Evolutionary conservation across 2,113 vertebrate genomes (phyloP).

Genomic region (Paedocypris sp.): DNA sequence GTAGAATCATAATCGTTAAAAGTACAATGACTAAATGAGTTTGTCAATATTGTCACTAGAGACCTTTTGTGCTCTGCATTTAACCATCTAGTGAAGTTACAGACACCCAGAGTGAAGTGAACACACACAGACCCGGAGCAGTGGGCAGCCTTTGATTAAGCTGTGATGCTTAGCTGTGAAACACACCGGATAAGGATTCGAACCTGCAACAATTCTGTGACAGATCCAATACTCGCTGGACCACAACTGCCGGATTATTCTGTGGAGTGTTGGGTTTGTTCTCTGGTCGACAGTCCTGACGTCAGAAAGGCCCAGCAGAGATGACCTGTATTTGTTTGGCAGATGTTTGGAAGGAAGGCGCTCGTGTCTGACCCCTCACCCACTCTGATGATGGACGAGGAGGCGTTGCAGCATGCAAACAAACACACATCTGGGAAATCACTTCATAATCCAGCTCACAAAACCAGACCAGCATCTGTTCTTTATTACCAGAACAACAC

Average conservation of each 20-base stretch:
- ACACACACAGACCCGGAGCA: too few relatives aligned
- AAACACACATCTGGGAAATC: slow-evolving; percentile 20
- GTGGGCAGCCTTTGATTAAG: too few relatives aligned
- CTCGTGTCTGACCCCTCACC: slow-evolving; percentile 6
- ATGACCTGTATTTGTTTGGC: slow-evolving; percentile 19
- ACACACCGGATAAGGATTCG: too few relatives aligned
- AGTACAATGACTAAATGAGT: too few relatives aligned
- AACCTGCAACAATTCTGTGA: too few relatives aligned
- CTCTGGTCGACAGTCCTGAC: not conserved
- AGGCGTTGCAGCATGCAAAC: slow-evolving; percentile 13
- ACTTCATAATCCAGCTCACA: not conserved
- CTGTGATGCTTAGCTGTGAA: too few relatives aligned
- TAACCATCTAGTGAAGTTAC: too few relatives aligned
- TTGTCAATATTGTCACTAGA: too few relatives aligned
- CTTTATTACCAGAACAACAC: not conserved
- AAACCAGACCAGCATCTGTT: slow-evolving; percentile 15
- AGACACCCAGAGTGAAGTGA: too few relatives aligned
- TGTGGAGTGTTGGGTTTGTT: too few relatives aligned
- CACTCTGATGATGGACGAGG: not conserved
- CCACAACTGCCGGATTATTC: not conserved
- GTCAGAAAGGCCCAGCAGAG: not conserved
- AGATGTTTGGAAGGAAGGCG: slow-evolving; percentile 16
- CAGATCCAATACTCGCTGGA: not conserved
- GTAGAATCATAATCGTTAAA: too few relatives aligned
- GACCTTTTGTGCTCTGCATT: too few relatives aligned